Base-by-base conservation (phyloP, 2,888 invertebrate species). In the Drosophila imparisetae region DNA sequence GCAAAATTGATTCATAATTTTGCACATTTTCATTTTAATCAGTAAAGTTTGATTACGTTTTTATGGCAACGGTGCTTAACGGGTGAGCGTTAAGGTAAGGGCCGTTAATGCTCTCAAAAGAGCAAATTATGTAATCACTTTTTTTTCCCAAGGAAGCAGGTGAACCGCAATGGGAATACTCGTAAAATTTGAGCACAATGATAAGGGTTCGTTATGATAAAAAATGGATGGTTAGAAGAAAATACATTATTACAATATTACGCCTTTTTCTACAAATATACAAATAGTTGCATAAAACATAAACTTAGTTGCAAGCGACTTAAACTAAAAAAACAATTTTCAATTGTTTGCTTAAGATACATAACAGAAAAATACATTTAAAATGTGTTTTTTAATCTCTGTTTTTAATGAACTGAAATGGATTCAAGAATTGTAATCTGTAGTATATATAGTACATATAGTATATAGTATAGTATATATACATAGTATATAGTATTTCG, bases 1-100 rank as follows among this genome's bases (percentile, higher is more conserved):
- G 73, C 68, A 62, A 86, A 82, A 86, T 87, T 81, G 82, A 89
- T 86, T 86, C 80, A 87, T 89, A 82, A 85, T 87, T 89, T 76
- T 69, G 54, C 58, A 38, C 78, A 84, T 80, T 89, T 89, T 80
- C 63, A 71, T 72, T 85, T 59, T 85, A 84, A 84, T 85, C 88
- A 72, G 71, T 64, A 75, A 87, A 80, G 67, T 86, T 84, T 81
- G 73, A 76, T 76, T 76, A 65, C 72, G 30, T 63, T 79, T 77
- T 72, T 50, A 66, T 50, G 62, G 65, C 62, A 58, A 52, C 21
- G 34, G 15, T 45, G 30, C 55, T 62, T 29, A 38, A 52, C 40
- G 6, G 27, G 13, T 8, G 27, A 64, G 32, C 42, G 50, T 52
- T 60, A 27, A 38, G 27, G n/a, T 32, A 58, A 58, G 49, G 5